Evolutionary conservation across 30 jellyfish, hydroid and myxozoan genomes (phyloP).

Genomic region (Pseudorhiza aurosa): DNA sequence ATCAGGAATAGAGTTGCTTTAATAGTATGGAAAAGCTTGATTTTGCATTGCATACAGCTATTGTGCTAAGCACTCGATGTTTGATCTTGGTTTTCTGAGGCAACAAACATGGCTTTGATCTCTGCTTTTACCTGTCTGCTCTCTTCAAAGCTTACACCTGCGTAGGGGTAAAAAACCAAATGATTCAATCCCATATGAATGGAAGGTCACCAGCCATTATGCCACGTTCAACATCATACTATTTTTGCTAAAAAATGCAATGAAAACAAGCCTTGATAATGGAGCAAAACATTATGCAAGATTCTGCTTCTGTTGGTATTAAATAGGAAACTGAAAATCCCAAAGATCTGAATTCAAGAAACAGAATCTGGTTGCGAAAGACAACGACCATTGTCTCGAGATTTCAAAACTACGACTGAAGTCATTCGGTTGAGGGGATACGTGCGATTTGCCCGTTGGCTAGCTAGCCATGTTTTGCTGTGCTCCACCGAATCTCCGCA

Average conservation of each 20-base stretch:
- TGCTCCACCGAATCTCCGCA: slow-evolving; percentile 76
- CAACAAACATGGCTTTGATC: slow-evolving; percentile 55
- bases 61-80: slow-evolving; percentile 55
- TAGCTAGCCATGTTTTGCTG: slow-evolving; percentile 61
- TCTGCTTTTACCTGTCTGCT: slow-evolving; percentile 38
- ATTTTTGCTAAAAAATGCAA: background rate
- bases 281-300: background rate
- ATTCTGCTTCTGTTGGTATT: no score
- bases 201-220: slow-evolving; percentile 70
- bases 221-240: slow-evolving; percentile 83
- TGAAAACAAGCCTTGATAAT: background rate
- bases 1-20: no score
- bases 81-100: slow-evolving; percentile 49
- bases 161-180: slow-evolving; percentile 46
- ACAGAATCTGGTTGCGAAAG: background rate
- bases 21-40: no score
- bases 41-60: slow-evolving; percentile 31
- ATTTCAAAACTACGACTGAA: background rate
- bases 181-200: slow-evolving; percentile 65
- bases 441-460: slow-evolving; percentile 29
- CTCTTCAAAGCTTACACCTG: slow-evolving; percentile 58
- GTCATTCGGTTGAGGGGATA: slow-evolving; percentile 43
- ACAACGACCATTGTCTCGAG: background rate
- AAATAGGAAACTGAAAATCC: background rate
- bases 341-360: background rate